Base-by-base conservation (phyloP, 2,113 vertebrate species). In the Pluvialis apricaria region DNA sequence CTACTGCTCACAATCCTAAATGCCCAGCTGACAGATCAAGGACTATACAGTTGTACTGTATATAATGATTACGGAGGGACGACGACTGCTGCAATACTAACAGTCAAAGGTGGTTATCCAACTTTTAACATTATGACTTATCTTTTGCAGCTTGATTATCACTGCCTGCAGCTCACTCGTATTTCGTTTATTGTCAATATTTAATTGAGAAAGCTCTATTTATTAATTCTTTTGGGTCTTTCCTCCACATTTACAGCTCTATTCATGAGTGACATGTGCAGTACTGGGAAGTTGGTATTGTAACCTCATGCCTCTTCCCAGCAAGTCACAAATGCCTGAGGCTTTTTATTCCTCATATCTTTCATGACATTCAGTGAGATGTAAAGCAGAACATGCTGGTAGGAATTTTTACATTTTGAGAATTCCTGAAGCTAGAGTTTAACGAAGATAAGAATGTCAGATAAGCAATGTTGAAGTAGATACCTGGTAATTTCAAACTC, bases 71-170 rank as follows among this genome's bases (percentile, higher is more conserved):
- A 80, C 2, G 98, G 98, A 96, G 97, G 98, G 85, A 98, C 97
- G 97, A 98, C 97, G 95, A 98, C 98, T 21, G 97, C 98, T 64
- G 99, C 98, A 82, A 96, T 98, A 94, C 98, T 99, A 97, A 99
- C 97, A 36, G 94, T 99, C 88, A 98, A 99, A 99, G 98, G 99
- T 99, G 98, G 97, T 98, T 98, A 98, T 98, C 89, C 98, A 95
- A 96, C 96, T 96, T 98, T 97, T 98, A 97, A 97, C 97, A 96
- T 98, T 98, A 60, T 79, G 58, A 92, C 66, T 97, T 94, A 88
- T 47, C 78, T 96, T 93, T 98, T 97, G 96, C 75, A 79, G 85
- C 85, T 96, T 93, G 82, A 87, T 96, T 92, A 57, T 87, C 68
- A 82, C 66, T 82, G 55, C 70, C 15, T 76, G 80, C 29, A 14